Conservation (phyloP, 2,113 vertebrate genomes). For the Mormyrus lacerda region DNA sequence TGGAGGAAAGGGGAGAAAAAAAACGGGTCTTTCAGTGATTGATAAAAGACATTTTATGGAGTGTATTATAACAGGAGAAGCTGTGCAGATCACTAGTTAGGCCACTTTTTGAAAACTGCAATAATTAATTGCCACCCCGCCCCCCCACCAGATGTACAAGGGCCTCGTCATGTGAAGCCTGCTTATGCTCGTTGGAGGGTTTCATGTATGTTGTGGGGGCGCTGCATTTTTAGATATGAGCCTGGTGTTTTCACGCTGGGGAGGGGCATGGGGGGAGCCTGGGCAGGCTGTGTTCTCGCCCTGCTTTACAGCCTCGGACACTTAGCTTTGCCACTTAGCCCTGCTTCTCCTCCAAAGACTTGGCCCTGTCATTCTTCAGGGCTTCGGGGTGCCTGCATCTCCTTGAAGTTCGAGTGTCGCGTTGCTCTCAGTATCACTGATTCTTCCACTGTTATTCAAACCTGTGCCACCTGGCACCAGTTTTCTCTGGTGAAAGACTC, state of each 20-base stretch:
- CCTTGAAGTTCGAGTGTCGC: not conserved
- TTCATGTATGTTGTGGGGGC: slow-evolving; percentile 66
- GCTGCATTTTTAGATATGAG: slow-evolving; percentile 46
- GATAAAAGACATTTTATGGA: not conserved
- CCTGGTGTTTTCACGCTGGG: slow-evolving; percentile 66
- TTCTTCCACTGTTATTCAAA: not conserved
- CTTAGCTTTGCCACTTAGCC: not conserved
- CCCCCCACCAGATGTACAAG: slow-evolving; percentile 18
- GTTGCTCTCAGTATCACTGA: not conserved
- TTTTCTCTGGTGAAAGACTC: not conserved
- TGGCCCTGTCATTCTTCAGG: not conserved
- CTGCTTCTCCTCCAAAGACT: not conserved
- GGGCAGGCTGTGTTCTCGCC: slow-evolving; percentile 33
- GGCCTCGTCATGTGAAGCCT: not conserved
- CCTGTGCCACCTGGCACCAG: not conserved
- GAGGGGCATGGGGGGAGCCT: slow-evolving; percentile 57
- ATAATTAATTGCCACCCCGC: not conserved
- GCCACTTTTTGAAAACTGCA: not conserved
- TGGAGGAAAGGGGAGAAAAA: not conserved
- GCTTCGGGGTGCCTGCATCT: not conserved
- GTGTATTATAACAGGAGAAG: not conserved
- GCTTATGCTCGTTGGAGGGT: slow-evolving; percentile 61
- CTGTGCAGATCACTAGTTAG: slow-evolving; percentile 9
- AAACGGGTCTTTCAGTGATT: not conserved
- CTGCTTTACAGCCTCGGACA: slow-evolving; percentile 56